Conservation (phyloP, 2,888 invertebrate genomes). For the Eubasilissa splendida region DNA sequence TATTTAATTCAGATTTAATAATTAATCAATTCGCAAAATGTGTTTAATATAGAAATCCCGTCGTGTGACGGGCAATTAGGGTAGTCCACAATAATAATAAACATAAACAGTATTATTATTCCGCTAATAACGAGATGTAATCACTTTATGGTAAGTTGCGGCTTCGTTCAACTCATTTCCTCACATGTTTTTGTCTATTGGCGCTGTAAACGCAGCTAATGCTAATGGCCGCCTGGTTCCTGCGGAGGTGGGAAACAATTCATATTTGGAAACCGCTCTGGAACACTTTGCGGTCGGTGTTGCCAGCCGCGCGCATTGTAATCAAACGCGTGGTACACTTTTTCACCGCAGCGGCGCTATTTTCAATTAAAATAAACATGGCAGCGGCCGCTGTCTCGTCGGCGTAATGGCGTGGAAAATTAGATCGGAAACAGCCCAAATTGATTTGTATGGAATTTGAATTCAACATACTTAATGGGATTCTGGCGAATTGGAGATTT, state of each 20-base stretch:
- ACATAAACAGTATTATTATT: too few relatives aligned
- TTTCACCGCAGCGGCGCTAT: conserved; percentile 21
- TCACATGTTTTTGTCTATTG: conserved; percentile 1
- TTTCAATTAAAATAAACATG: conserved; percentile 20
- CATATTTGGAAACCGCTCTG: conserved; percentile 23
- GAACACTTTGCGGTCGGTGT: conserved; percentile 15
- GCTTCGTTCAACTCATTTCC: not conserved
- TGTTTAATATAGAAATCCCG: too few relatives aligned
- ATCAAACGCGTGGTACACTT: conserved; percentile 31
- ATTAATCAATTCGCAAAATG: too few relatives aligned
- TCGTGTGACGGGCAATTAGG: too few relatives aligned
- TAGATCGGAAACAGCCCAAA: conserved; percentile 24
- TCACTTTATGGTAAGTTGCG: not conserved
- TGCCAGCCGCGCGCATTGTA: not conserved
- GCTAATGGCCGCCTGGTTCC: not conserved
- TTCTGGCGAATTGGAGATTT: conserved; percentile 6
- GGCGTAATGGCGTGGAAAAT: conserved; percentile 25
- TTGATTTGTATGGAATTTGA: conserved; percentile 20
- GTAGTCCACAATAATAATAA: too few relatives aligned
- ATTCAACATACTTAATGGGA: conserved; percentile 21
- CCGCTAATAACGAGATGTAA: too few relatives aligned
- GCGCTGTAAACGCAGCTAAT: not conserved
- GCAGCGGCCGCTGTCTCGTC: conserved; percentile 18
- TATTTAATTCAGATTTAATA: too few relatives aligned
- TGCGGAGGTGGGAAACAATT: conserved; percentile 24